Evolutionary conservation across 1,140 invertebrate species (phyloP).

Genomic region (Notospermus geniculatus): DNA sequence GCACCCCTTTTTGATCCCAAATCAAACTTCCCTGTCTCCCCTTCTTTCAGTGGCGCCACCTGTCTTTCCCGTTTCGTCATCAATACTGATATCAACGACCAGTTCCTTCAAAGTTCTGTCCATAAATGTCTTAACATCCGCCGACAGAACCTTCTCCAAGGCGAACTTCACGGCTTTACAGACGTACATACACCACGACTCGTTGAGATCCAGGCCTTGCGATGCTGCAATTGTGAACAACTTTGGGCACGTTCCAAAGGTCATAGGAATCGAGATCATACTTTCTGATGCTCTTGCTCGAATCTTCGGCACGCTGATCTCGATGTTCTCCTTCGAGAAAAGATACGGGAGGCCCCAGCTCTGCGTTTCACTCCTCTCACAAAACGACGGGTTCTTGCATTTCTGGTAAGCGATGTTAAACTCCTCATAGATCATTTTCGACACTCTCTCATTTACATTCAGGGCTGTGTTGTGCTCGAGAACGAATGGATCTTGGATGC

Average conservation of each 20-base stretch:
- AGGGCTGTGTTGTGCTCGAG: slow-evolving; percentile 41
- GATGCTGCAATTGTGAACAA: neutral
- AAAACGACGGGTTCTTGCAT: neutral
- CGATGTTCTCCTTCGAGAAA: slow-evolving; percentile 5
- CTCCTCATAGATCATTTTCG: slow-evolving; percentile 28
- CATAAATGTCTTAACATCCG: too few relatives aligned
- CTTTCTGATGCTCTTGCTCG: neutral
- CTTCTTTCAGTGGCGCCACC: too few relatives aligned
- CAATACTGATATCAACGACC: too few relatives aligned
- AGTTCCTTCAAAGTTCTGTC: too few relatives aligned
- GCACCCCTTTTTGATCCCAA: too few relatives aligned
- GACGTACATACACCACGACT: neutral
- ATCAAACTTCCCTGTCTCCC: too few relatives aligned
- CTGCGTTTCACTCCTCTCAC: neutral
- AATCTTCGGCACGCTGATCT: neutral
- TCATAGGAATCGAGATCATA: neutral
- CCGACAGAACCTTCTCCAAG: neutral
- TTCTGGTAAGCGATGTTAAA: slow-evolving; percentile 24
- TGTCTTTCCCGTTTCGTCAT: too few relatives aligned
- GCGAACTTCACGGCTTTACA: neutral
- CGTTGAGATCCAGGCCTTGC: slow-evolving; percentile 3
- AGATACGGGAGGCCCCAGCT: slow-evolving; percentile 2
- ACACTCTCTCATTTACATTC: slow-evolving; percentile 38
- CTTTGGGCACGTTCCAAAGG: neutral
- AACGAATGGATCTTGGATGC: slow-evolving; percentile 47